These are phyloP conservation scores for Fratercula arctica DNA, from an alignment of 2,797 vertebrate species.

Conservation along the genomic window DNA sequence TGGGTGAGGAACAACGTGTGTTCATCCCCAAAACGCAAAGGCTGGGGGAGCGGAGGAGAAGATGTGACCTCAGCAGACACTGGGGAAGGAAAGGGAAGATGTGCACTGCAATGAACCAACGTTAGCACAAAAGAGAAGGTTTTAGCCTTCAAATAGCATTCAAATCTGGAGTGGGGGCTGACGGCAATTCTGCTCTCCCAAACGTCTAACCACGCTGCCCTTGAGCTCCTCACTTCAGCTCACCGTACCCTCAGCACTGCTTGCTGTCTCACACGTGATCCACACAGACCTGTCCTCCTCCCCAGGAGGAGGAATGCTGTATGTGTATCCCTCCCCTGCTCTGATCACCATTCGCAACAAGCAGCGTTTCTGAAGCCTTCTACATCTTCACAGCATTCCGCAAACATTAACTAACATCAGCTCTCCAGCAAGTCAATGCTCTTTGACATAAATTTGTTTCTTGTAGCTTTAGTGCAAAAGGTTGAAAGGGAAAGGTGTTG, in stretches of 20 bases:
- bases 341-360: not conserved
- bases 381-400: not conserved
- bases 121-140: not conserved
- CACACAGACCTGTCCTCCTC: not conserved
- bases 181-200: not conserved
- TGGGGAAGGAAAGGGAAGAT: not conserved
- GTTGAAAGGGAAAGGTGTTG: conserved; percentile 28
- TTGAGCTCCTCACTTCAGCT: not conserved
- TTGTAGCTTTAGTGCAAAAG: not conserved
- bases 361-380: not conserved
- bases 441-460: conserved; percentile 23
- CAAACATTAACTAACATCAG: rapidly evolving
- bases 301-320: not conserved
- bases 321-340: not conserved
- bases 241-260: not conserved
- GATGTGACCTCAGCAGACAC: not conserved
- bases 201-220: not conserved
- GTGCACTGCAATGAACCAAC: not conserved
- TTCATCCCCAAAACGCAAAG: rapidly evolving
- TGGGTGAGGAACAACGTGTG: rapidly evolving
- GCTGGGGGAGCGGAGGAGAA: not conserved
- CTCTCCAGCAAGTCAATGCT: not conserved
- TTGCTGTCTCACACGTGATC: not conserved
- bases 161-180: not conserved
- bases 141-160: not conserved